Base-by-base conservation (phyloP, 2,888 invertebrate species). In the Salticus scenicus region DNA sequence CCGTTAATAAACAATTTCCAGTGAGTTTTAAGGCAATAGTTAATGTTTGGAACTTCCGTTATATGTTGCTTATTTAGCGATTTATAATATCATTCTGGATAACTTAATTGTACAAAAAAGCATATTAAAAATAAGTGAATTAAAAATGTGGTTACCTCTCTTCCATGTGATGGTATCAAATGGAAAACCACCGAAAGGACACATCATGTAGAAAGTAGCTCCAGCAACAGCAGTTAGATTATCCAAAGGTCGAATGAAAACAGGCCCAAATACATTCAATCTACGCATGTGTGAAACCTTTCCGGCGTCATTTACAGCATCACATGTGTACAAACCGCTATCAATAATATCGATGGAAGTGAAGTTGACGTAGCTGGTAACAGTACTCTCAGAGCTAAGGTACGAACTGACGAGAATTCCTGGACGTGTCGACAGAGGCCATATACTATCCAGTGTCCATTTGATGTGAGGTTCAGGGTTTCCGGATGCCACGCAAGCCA, bases 111-210 rank as follows among this genome's bases (percentile, higher is more conserved):
- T n/a, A n/a, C n/a, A n/a, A n/a, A n/a, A n/a, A n/a, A n/a, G n/a
- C n/a, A n/a, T n/a, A n/a, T n/a, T n/a, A n/a, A n/a, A n/a, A n/a
- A n/a, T n/a, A n/a, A n/a, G n/a, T n/a, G n/a, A n/a, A n/a, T n/a
- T 37, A 37, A 10, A 7, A 7, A 37, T 37, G 10, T 37, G 10
- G 7, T 37, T 75, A 88, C 89, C 89, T 86, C 75, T 85, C 33
- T 87, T 85, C 89, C 89, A 89, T 20, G 42, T 74, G 24, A 89
- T 81, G 1, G 75, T 33, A 20, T 88, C 84, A 70, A 84, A 83
- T 0, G 89, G 89, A 82, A 85, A 89, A 37, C 89, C 89, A 42
- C 88, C 88, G 57, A 88, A 88, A 17, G 89, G 89, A 72, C 89
- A 89, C 42, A 84, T 70, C 30, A 89, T 69, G 12, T 66, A 28